Percentiles rank a stretch among this genome's conserved stretches.
Conservation (phyloP, 2,888 invertebrate genomes). For the Suillia variegata region DNA sequence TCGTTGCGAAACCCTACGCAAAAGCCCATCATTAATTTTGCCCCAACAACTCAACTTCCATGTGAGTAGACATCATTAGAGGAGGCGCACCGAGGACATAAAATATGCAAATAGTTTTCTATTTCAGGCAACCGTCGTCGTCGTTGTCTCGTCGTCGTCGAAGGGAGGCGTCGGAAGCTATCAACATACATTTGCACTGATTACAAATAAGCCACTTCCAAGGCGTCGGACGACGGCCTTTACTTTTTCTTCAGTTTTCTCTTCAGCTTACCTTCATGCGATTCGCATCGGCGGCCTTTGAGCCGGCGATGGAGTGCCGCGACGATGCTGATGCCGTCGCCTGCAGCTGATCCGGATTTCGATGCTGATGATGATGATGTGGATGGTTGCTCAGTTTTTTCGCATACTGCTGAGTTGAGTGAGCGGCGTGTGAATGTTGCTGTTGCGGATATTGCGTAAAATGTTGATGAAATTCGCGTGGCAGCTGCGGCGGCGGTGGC, state of each 20-base stretch:
- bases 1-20: no score
- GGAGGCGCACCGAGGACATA: no score
- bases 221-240: not conserved
- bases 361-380: slow-evolving; percentile 16
- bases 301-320: slow-evolving; percentile 8
- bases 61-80: no score
- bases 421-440: not conserved
- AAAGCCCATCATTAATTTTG: no score
- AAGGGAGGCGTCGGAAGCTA: no score
- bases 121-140: no score
- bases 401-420: not conserved
- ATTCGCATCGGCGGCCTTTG: slow-evolving; percentile 15
- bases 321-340: no score
- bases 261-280: slow-evolving; percentile 29
- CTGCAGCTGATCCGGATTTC: slow-evolving; percentile 2
- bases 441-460: not conserved
- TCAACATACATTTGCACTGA: not conserved
- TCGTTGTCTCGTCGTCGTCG: no score
- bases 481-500: slow-evolving; percentile 6
- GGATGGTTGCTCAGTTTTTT: no score
- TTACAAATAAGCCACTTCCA: not conserved
- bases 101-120: no score
- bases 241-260: not conserved
- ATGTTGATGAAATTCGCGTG: not conserved
- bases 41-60: no score